Evolutionary conservation across 2,888 invertebrate species (phyloP), one percentile per base, ranked within the genome.

Genomic region (Drosophila histrio): DNA sequence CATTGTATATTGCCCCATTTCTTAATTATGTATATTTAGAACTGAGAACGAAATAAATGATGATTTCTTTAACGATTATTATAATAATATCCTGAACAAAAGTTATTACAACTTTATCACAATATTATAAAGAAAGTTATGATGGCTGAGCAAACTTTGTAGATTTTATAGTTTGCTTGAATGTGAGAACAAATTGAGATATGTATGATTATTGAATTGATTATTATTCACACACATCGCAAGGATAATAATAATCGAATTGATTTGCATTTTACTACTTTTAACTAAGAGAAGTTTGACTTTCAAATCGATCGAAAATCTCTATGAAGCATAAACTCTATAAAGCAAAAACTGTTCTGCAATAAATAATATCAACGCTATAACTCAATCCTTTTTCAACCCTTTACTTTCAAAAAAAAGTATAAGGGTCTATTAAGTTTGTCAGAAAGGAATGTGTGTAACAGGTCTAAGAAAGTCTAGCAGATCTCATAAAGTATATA

Each of bases 21-120:
- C 72, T 71, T 79, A 77, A 79, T 79, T 83, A 67, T 83, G 72
- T 83, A 67, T 83, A 75, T 75, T 79, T 79, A 80, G 80, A 83
- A 80, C 52, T 63, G 70, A 58, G 54, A n/a, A n/a, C 58, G 46
- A 34, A 52, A 52, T 32, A 17, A 8, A n/a, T n/a, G n/a, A 58
- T 38, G 34, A 44, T 50, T 50, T 62, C 56, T 32, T 47, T 28
- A 26, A 41, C 39, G 26, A 30, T 9, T 2, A 36, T 63, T 57
- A 50, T 50, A 49, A 65, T 65, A 60, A 57, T 68, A 28, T 44
- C 21, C 57, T 62, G 19, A 52, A 52, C 32, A 30, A 56, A 53
- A 21, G 41, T 47, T 49, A 62, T 54, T 49, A 50, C 47, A 52
- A 66, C 52, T 50, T 54, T 56, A 44, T 47, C 61, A 15, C n/a